phyloP scores from a whole-genome alignment of 2,888 invertebrate species.

The Neoitamus cyanurus region DNA sequence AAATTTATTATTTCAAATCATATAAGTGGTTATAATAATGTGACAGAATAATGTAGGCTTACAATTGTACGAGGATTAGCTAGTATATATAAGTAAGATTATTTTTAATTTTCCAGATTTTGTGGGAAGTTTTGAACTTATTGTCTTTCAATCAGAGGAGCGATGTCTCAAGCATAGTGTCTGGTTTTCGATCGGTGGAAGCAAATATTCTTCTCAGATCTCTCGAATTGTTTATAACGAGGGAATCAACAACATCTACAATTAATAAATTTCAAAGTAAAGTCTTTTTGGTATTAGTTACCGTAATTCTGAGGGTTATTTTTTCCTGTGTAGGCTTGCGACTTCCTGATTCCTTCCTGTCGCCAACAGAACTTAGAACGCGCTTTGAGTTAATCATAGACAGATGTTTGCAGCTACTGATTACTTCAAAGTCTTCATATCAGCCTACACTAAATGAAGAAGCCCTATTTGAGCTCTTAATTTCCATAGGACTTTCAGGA shows the following conservation, averaged over 20 bases:
- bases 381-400: constrained; percentile 64
- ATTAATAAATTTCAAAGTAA: not conserved
- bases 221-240: constrained; percentile 55
- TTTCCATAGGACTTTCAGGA: constrained; percentile 61
- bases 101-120: constrained; percentile 55
- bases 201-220: constrained; percentile 61
- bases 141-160: constrained; percentile 62
- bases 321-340: not conserved
- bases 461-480: constrained; percentile 61
- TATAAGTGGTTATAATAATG: too few relatives aligned
- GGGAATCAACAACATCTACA: not conserved
- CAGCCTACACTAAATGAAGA: constrained; percentile 60
- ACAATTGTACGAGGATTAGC: too few relatives aligned
- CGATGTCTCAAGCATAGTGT: constrained; percentile 59
- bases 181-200: constrained; percentile 61
- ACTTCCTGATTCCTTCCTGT: constrained; percentile 58
- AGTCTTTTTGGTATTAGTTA: not conserved
- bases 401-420: constrained; percentile 64
- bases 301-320: not conserved
- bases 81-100: too few relatives aligned
- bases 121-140: constrained; percentile 65
- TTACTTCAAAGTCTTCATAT: constrained; percentile 58
- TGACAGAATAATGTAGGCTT: too few relatives aligned
- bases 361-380: constrained; percentile 60
- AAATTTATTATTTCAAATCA: too few relatives aligned